Conservation (phyloP, 2,113 vertebrate genomes). For the Lanius ludovicianus region DNA sequence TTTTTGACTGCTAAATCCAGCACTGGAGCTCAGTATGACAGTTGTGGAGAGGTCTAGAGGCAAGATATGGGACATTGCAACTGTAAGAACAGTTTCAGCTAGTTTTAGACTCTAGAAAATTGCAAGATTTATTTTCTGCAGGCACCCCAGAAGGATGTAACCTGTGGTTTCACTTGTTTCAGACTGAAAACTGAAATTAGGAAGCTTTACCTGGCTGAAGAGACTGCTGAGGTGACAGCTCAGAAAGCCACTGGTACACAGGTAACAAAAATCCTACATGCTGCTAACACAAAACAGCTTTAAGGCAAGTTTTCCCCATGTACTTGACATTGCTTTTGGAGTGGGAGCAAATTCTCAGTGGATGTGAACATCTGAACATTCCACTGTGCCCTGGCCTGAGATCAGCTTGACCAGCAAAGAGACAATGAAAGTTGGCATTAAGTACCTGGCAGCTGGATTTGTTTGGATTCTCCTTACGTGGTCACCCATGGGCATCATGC, state of each 20-base stretch:
- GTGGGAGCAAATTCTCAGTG: accelerated
- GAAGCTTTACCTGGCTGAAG: not conserved
- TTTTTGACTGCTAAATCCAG: not conserved
- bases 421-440: not conserved
- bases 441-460: not conserved
- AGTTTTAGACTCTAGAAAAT: not conserved
- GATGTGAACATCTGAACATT: not conserved
- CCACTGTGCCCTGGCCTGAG: not conserved
- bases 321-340: not conserved
- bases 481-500: accelerated
- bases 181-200: not conserved
- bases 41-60: not conserved
- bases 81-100: not conserved
- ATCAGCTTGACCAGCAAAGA: not conserved
- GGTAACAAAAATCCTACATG: accelerated
- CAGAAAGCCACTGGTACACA: not conserved
- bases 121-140: not conserved
- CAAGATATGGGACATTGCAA: not conserved
- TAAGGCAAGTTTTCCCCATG: not conserved
- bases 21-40: not conserved
- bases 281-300: not conserved
- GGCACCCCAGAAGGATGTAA: not conserved
- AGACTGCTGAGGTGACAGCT: not conserved
- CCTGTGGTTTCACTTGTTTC: not conserved
- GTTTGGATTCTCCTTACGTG: not conserved